These are phyloP conservation scores for Galeruca laticollis DNA, from an alignment of 2,888 invertebrate species.

Conservation along the genomic window DNA sequence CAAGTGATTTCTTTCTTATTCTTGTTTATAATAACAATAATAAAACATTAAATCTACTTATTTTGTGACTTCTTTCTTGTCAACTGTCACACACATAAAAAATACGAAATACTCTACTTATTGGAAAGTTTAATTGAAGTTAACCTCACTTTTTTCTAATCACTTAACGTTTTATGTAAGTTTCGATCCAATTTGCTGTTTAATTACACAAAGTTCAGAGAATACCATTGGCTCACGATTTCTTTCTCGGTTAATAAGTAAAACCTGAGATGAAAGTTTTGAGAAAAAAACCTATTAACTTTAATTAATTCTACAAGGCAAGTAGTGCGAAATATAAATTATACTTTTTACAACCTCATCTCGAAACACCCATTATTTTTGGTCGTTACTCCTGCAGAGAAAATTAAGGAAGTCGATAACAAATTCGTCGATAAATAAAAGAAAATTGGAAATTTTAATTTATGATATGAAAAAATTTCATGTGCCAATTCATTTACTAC, in stretches of 20 bases:
- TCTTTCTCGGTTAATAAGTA: slow-evolving; percentile 38
- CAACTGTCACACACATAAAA: too few relatives aligned
- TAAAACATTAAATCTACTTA: too few relatives aligned
- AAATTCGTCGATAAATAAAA: slow-evolving; percentile 15
- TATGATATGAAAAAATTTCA: too few relatives aligned
- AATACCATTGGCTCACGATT: slow-evolving; percentile 31
- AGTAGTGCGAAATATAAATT: slow-evolving; percentile 46
- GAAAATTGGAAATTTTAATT: background rate
- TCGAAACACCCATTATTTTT: slow-evolving; percentile 37
- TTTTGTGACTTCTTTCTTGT: too few relatives aligned
- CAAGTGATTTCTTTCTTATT: too few relatives aligned
- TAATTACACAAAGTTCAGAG: slow-evolving; percentile 36
- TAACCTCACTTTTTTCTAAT: slow-evolving; percentile 18
- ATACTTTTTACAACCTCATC: slow-evolving; percentile 35
- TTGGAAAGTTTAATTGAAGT: background rate
- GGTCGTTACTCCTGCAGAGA: slow-evolving; percentile 36
- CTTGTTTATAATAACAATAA: too few relatives aligned
- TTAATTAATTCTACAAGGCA: slow-evolving; percentile 44
- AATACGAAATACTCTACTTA: background rate
- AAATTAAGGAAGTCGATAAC: slow-evolving; percentile 42
- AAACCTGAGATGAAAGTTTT: slow-evolving; percentile 39
- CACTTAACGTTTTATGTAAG: slow-evolving; percentile 22
- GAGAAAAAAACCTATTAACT: slow-evolving; percentile 38
- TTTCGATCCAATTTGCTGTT: slow-evolving; percentile 32
- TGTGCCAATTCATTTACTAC: too few relatives aligned